These are phyloP conservation scores for Arrhopalites spinosus DNA, from an alignment of 2,888 invertebrate genomes.

Conservation along the genomic window DNA sequence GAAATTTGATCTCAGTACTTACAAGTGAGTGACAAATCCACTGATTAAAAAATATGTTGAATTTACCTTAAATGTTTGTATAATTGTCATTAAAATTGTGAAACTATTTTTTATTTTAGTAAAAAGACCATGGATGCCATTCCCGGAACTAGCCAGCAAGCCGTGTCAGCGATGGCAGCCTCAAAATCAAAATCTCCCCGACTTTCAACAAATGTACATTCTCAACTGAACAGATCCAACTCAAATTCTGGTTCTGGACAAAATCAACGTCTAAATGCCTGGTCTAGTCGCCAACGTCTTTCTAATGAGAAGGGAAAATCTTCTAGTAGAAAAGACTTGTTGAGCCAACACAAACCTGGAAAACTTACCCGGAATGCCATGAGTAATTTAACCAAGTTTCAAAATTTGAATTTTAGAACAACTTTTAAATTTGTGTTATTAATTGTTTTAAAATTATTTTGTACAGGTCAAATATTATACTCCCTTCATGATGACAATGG, in stretches of 20 bases:
- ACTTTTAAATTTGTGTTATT: neutral
- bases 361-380: conserved; percentile 53
- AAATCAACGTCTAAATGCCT: conserved; percentile 36
- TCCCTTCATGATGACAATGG: conserved; percentile 65
- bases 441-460: neutral
- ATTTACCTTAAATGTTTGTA: neutral
- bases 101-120: conserved; percentile 22
- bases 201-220: conserved; percentile 39
- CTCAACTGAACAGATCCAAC: too few relatives aligned
- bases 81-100: neutral
- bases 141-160: conserved; percentile 46
- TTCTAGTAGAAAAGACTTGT: conserved; percentile 34
- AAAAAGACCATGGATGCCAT: conserved; percentile 45
- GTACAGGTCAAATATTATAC: conserved; percentile 53
- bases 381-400: conserved; percentile 43
- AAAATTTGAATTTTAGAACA: neutral
- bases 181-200: conserved; percentile 42
- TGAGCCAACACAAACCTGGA: conserved; percentile 45
- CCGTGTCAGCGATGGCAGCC: conserved; percentile 37
- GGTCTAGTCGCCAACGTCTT: conserved; percentile 39
- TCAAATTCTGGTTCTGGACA: conserved; percentile 54
- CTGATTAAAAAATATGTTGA: neutral
- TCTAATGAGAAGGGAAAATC: conserved; percentile 38
- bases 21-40: conserved; percentile 43
- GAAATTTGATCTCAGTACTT: conserved; percentile 55